Conservation (phyloP, 2,888 invertebrate species). For the Ctenicera cuprea region DNA sequence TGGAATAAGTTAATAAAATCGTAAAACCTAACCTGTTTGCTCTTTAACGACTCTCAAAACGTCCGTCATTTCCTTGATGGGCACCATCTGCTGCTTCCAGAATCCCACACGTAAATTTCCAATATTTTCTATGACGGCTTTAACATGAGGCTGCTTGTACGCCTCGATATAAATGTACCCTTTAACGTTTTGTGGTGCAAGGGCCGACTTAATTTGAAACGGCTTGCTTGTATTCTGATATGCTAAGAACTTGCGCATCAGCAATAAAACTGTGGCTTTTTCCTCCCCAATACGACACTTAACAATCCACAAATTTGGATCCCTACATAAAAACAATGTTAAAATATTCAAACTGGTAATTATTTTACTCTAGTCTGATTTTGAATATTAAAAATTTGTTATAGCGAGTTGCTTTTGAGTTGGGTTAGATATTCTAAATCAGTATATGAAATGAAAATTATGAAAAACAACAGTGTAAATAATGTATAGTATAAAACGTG, state of each 20-base stretch:
- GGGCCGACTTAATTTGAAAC: slow-evolving; percentile 95
- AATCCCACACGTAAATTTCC: slow-evolving; percentile 93
- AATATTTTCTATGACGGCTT: slow-evolving; percentile 94
- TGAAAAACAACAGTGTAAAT: too few relatives aligned
- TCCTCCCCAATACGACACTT: slow-evolving; percentile 99
- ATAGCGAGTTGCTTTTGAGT: too few relatives aligned
- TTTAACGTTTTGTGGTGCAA: slow-evolving; percentile 97
- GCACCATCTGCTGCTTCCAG: slow-evolving; percentile 98
- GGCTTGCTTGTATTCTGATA: slow-evolving; percentile 90
- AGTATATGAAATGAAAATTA: too few relatives aligned
- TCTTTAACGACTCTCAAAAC: slow-evolving; percentile 97
- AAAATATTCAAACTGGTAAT: too few relatives aligned
- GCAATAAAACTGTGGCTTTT: slow-evolving; percentile 90
- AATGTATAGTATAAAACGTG: too few relatives aligned
- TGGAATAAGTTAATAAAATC: too few relatives aligned
- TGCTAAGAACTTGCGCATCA: slow-evolving; percentile 98
- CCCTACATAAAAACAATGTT: slow-evolving; percentile 73
- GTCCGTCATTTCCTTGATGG: slow-evolving; percentile 99
- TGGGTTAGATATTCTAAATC: too few relatives aligned
- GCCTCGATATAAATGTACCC: slow-evolving; percentile 99
- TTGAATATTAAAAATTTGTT: too few relatives aligned
- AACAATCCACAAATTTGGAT: slow-evolving; percentile 99
- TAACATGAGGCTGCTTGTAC: slow-evolving; percentile 98
- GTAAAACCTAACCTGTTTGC: slow-evolving; percentile 79
- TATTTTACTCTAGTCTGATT: too few relatives aligned